These are phyloP conservation scores for Mirza zaza DNA, from an alignment of 2,113 vertebrate genomes.

Conservation along the genomic window DNA sequence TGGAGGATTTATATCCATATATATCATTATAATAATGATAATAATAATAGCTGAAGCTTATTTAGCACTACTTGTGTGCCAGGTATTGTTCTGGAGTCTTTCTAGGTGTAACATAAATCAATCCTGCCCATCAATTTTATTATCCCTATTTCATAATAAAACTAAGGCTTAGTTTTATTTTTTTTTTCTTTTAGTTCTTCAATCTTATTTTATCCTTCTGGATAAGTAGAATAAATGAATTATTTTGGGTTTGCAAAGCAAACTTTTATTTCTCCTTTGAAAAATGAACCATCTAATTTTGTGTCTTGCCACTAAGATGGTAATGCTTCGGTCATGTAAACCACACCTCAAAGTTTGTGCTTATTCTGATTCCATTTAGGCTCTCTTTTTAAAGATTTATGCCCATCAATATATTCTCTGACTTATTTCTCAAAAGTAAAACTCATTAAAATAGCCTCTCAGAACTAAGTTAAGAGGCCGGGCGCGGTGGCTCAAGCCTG, in stretches of 20 bases:
- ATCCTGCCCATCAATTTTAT: neutral
- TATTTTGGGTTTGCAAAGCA: slow-evolving; percentile 36
- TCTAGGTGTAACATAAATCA: slow-evolving; percentile 34
- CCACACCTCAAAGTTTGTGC: neutral
- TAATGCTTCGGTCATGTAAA: neutral
- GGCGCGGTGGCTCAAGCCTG: no score
- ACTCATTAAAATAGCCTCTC: neutral
- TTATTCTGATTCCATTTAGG: neutral
- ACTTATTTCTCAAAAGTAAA: slow-evolving; percentile 28
- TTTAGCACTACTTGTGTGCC: neutral
- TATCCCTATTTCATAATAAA: neutral
- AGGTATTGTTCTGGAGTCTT: neutral
- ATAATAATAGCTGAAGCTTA: neutral
- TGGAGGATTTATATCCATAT: no score
- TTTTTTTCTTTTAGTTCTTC: neutral
- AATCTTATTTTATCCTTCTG: neutral
- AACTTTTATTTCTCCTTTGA: slow-evolving; percentile 14
- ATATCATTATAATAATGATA: no score
- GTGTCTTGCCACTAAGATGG: neutral
- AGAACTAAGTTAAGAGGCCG: slow-evolving; percentile 19
- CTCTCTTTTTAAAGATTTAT: neutral
- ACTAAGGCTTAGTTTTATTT: neutral
- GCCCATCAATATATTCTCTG: neutral
- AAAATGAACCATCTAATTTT: neutral
- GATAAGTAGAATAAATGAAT: slow-evolving; percentile 7